phyloP scores from a whole-genome alignment of 2,797 vertebrate species.

The Tragopan temminckii region DNA sequence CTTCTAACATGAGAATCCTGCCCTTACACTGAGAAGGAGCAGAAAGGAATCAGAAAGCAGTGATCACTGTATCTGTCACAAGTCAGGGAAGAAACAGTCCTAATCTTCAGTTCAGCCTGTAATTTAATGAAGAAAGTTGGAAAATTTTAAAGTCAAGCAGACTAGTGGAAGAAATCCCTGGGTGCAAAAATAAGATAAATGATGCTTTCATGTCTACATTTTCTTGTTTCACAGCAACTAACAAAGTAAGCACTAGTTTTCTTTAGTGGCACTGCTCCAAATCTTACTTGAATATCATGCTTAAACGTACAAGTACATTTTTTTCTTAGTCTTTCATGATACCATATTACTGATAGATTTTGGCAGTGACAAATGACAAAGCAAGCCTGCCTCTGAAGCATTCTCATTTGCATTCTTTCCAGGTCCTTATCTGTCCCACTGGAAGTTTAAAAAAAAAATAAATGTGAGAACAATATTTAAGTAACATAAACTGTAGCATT shows the following conservation, averaged over 20 bases:
- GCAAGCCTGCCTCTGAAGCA: slow-evolving; percentile 60
- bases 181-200: slow-evolving; percentile 58
- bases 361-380: slow-evolving; percentile 76
- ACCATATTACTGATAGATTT: slow-evolving; percentile 61
- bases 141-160: slow-evolving; percentile 53
- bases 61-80: background rate
- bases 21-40: background rate
- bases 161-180: slow-evolving; percentile 27
- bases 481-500: slow-evolving; percentile 7
- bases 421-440: slow-evolving; percentile 66
- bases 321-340: slow-evolving; percentile 63
- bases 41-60: background rate
- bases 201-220: slow-evolving; percentile 33
- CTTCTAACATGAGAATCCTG: background rate
- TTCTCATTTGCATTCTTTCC: slow-evolving; percentile 67
- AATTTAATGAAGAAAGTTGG: slow-evolving; percentile 47
- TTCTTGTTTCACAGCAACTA: slow-evolving; percentile 58
- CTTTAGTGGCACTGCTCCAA: slow-evolving; percentile 66
- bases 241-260: slow-evolving; percentile 61
- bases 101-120: background rate
- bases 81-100: background rate
- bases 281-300: slow-evolving; percentile 67
- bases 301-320: slow-evolving; percentile 70
- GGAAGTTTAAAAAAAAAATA: slow-evolving; percentile 63
- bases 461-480: slow-evolving; percentile 49